These are phyloP conservation scores for Aethina tumida DNA, from an alignment of 1,140 invertebrate species.

Conservation along the genomic window DNA sequence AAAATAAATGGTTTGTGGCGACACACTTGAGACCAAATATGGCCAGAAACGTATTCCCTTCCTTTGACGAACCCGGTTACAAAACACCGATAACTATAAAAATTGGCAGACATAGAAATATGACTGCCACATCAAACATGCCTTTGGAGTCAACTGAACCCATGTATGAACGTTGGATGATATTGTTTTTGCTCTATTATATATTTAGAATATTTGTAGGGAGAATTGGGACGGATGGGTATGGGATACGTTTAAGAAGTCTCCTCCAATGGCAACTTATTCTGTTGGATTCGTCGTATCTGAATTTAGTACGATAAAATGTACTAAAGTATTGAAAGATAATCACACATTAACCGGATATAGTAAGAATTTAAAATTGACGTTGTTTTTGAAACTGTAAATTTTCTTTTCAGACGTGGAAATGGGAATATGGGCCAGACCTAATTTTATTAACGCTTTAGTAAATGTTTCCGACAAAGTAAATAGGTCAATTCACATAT, in stretches of 20 bases:
- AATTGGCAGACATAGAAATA: slow-evolving; percentile 48
- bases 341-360: not conserved
- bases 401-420: slow-evolving; percentile 20
- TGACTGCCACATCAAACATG: slow-evolving; percentile 54
- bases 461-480: slow-evolving; percentile 52
- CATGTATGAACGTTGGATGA: slow-evolving; percentile 43
- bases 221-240: slow-evolving; percentile 38
- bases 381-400: not conserved
- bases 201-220: slow-evolving; percentile 8
- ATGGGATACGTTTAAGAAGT: slow-evolving; percentile 58
- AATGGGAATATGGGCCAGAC: slow-evolving; percentile 57
- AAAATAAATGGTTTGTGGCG: slow-evolving; percentile 46
- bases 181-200: not conserved
- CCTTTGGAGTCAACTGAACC: slow-evolving; percentile 43
- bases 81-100: slow-evolving; percentile 64
- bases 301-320: slow-evolving; percentile 44
- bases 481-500: slow-evolving; percentile 49
- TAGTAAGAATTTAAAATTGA: not conserved
- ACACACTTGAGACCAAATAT: slow-evolving; percentile 74
- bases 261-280: slow-evolving; percentile 75
- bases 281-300: slow-evolving; percentile 73
- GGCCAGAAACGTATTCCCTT: slow-evolving; percentile 79
- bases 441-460: slow-evolving; percentile 55
- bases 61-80: slow-evolving; percentile 81
- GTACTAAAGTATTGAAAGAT: not conserved